Conservation (phyloP, 1,140 invertebrate genomes). For the Riptortus pedestris region DNA sequence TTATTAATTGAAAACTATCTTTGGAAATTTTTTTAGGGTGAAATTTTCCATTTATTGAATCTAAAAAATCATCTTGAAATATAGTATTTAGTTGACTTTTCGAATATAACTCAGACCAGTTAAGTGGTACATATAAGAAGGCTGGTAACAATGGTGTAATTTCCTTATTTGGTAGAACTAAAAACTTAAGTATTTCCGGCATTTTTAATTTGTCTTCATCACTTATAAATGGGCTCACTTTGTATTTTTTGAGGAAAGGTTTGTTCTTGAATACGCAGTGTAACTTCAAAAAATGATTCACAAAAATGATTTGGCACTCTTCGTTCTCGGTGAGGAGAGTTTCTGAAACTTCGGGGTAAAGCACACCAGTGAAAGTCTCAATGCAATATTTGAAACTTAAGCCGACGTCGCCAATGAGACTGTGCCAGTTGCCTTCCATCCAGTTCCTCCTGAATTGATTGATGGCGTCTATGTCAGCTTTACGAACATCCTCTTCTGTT, state of each 20-base stretch:
- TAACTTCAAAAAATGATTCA: not conserved
- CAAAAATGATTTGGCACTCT: not conserved
- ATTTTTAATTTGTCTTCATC: not conserved
- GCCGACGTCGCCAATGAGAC: slow-evolving; percentile 23
- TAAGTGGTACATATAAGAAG: not conserved
- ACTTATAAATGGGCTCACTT: not conserved
- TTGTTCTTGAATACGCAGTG: not conserved
- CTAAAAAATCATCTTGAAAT: too few relatives aligned
- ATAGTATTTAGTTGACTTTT: not conserved
- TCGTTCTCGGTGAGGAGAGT: not conserved
- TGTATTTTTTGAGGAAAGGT: not conserved
- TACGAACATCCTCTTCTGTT: slow-evolving; percentile 12
- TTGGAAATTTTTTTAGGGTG: not conserved
- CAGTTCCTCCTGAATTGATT: slow-evolving; percentile 18
- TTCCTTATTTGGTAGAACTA: not conserved
- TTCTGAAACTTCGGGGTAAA: slow-evolving; percentile 14
- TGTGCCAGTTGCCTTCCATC: slow-evolving; percentile 22
- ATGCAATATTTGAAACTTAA: slow-evolving; percentile 21
- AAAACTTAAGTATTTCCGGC: not conserved
- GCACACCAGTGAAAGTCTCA: slow-evolving; percentile 20
- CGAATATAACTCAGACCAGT: not conserved
- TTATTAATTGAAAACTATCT: not conserved
- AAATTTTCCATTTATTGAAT: too few relatives aligned
- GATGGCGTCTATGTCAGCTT: slow-evolving; percentile 20
- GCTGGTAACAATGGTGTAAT: not conserved